Evolutionary conservation across 1,140 invertebrate genomes (phyloP).

Genomic region (Calephelis nemesis): DNA sequence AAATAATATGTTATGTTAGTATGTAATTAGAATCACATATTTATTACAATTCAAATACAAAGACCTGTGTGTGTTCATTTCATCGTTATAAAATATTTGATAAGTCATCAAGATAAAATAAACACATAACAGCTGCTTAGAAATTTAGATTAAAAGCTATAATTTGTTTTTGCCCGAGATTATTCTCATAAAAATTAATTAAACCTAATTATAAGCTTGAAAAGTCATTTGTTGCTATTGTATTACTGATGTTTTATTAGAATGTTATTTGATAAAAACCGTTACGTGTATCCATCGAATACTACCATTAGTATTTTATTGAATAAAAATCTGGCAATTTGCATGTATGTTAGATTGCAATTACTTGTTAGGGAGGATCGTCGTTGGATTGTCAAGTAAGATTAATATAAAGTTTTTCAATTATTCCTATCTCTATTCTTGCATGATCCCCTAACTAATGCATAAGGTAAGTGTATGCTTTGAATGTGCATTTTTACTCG

Average conservation of each 20-base stretch:
- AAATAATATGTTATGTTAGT: conserved; percentile 69
- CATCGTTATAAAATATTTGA: conserved; percentile 26
- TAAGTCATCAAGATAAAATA: conserved; percentile 29
- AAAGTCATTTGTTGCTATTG: conserved; percentile 68
- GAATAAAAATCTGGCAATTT: conserved; percentile 24
- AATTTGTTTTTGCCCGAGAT: conserved; percentile 70
- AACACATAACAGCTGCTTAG: conserved; percentile 48
- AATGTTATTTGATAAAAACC: conserved; percentile 48
- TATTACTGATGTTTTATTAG: conserved; percentile 49
- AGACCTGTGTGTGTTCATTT: conserved; percentile 45
- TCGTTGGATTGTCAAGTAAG: conserved; percentile 75
- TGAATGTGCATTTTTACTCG: conserved; percentile 62
- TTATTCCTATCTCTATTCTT: conserved; percentile 50
- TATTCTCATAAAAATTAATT: conserved; percentile 56
- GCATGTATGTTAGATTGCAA: conserved; percentile 55
- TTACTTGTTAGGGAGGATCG: conserved; percentile 69
- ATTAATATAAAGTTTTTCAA: conserved; percentile 51
- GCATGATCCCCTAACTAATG: conserved; percentile 51
- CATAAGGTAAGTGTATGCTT: conserved; percentile 60
- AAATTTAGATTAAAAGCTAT: conserved; percentile 68
- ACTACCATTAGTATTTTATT: conserved; percentile 19
- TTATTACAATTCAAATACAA: conserved; percentile 51
- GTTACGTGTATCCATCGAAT: conserved; percentile 37
- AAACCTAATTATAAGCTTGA: conserved; percentile 58
- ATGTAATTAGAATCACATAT: conserved; percentile 47